phyloP scores from a whole-genome alignment of 2,888 invertebrate species.

The Napeogenes sylphis region DNA sequence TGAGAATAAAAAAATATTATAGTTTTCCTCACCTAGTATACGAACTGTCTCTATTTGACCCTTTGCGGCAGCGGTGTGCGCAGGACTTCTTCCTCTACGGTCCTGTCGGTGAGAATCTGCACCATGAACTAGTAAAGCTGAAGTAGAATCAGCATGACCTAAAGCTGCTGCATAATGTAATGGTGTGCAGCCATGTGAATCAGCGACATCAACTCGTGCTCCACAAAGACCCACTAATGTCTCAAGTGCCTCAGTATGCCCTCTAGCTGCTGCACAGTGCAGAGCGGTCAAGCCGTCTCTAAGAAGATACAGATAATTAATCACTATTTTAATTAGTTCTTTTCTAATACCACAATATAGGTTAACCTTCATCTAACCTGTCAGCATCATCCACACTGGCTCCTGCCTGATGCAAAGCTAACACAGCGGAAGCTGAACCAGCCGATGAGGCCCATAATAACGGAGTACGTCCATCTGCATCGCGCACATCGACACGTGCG shows the following conservation, averaged over 20 bases:
- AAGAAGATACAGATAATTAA: constrained; percentile 20
- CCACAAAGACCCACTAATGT: constrained; percentile 92
- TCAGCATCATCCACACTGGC: constrained; percentile 89
- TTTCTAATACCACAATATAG: neutral
- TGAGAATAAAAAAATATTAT: constrained; percentile 21
- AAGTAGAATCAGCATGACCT: constrained; percentile 96
- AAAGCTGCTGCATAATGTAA: constrained; percentile 97
- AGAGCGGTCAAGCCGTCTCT: constrained; percentile 96
- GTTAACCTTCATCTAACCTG: constrained; percentile 63
- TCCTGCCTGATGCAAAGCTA: constrained; percentile 91
- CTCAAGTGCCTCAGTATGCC: constrained; percentile 94
- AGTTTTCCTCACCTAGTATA: constrained; percentile 71
- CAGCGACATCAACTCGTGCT: constrained; percentile 91
- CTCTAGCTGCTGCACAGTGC: constrained; percentile 97
- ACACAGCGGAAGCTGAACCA: constrained; percentile 94
- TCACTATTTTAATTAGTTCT: too few relatives aligned
- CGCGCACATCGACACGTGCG: constrained; percentile 89
- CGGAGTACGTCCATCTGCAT: constrained; percentile 95
- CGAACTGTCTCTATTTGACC: constrained; percentile 94
- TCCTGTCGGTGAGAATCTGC: constrained; percentile 96
- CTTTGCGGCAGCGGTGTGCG: constrained; percentile 96
- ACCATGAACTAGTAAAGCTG: constrained; percentile 90
- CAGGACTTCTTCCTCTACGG: constrained; percentile 93
- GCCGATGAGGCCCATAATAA: constrained; percentile 98
- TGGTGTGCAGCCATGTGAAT: constrained; percentile 96